Evolutionary conservation across 1,140 invertebrate species (phyloP), one percentile per base, ranked within the genome.

Genomic region (Pseudomyrmex dendroicus): DNA sequence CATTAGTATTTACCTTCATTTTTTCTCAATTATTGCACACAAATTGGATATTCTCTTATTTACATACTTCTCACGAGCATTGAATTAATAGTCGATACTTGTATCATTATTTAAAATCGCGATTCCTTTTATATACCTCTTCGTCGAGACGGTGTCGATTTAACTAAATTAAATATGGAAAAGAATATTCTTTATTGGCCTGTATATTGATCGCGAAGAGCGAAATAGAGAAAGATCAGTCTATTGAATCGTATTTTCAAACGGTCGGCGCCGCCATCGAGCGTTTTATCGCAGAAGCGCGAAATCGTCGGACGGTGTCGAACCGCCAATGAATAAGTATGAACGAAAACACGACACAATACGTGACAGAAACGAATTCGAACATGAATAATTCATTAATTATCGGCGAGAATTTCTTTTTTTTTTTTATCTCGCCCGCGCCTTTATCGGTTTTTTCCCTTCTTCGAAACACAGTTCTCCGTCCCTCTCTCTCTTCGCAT

Each of bases 341-440:
- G 56, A 73, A 73, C 57, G 68, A 73, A 52, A 73, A 73, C 72
- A 82, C 72, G 68, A 48, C 50, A 82, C 68, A 76, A 74, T 82
- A 48, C 56, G 56, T 82, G 78, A 82, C 70, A 73, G 62, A 82
- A 82, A 73, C 46, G 78, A 82, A 61, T 73, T 62, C 56, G 78
- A 20, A 62, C 57, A 74, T 54, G 78, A 78, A 56, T 54, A 74
- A 61, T 72, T 86, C 72, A 48, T 84, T 84, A 77, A 77, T 77
- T 77, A 77, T 77, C 48, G 73, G 8, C 25, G 62, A 54, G 15
- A 54, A 48, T 56, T 77, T 77, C 66, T 66, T 77, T 17, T 25
- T n/a, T n/a, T n/a, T 76, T 77, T 77, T 25, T 67, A 77, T 77
- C 48, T 76, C 61, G 15, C 22, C 25, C 46, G 46, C 22, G 46